These are phyloP conservation scores for Heteromurus nitidus DNA, from an alignment of 2,888 invertebrate species.

Conservation along the genomic window DNA sequence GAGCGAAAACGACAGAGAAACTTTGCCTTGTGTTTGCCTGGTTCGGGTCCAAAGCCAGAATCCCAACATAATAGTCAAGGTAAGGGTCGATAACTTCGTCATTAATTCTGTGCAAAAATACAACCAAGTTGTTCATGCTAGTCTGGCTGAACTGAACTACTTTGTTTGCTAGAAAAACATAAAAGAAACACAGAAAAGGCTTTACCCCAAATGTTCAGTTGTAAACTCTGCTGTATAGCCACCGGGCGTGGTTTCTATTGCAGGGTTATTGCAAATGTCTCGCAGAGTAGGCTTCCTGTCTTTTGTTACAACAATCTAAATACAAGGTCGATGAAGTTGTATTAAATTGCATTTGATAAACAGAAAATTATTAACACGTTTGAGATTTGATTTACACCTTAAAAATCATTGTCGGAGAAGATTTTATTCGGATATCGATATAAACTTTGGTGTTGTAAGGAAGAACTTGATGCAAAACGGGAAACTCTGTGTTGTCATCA, in stretches of 20 bases:
- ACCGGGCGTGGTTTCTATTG: background rate
- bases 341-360: background rate
- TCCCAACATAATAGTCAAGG: conserved; percentile 61
- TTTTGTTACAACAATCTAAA: conserved; percentile 17
- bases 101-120: conserved; percentile 22
- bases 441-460: conserved; percentile 29
- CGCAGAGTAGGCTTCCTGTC: conserved; percentile 14
- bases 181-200: too few species aligned
- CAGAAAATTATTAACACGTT: background rate
- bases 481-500: conserved; percentile 25
- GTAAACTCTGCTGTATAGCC: conserved; percentile 11
- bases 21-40: background rate
- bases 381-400: too few species aligned
- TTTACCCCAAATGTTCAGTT: conserved; percentile 7
- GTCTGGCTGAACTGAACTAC: too few species aligned
- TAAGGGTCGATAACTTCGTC: conserved; percentile 32
- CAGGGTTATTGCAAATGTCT: conserved; percentile 28
- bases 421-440: background rate
- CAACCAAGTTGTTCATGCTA: conserved; percentile 6
- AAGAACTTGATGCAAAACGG: conserved; percentile 30
- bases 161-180: too few species aligned
- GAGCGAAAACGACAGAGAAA: conserved; percentile 40
- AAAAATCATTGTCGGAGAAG: conserved; percentile 25
- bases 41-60: conserved; percentile 35
- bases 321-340: background rate